A percentile compares a stretch with the other conserved stretches of the same genome.
Conservation (phyloP, 2,113 vertebrate species). For the Clarias batrachus region DNA sequence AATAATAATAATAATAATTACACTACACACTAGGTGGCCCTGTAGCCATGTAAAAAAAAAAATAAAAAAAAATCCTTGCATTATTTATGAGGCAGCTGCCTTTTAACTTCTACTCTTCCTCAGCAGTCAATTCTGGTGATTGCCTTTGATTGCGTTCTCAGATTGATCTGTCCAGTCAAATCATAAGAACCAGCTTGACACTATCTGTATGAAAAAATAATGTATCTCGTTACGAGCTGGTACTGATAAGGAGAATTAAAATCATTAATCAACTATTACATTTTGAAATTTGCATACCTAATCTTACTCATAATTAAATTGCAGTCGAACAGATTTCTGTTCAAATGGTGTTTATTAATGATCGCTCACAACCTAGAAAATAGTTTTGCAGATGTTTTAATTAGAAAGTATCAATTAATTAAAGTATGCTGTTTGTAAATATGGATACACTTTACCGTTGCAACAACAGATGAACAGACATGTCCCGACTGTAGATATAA, state of each 20-base stretch:
- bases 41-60: too few relatives aligned
- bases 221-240: background rate
- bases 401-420: background rate
- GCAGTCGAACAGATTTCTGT: background rate
- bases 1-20: background rate
- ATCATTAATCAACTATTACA: background rate
- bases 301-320: background rate
- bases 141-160: background rate
- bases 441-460: background rate
- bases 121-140: background rate
- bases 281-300: background rate
- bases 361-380: background rate
- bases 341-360: background rate
- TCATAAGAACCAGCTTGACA: background rate
- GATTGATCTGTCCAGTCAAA: background rate
- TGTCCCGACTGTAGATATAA: background rate
- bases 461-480: background rate
- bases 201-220: background rate
- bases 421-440: background rate
- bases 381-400: background rate
- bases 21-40: background rate
- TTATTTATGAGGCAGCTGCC: background rate
- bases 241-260: background rate
- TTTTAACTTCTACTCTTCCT: background rate
- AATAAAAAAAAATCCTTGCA: background rate